A percentile compares a stretch with the other conserved stretches of the same genome.
Conservation (phyloP, 2,888 invertebrate species). For the Horisme vitalbata region DNA sequence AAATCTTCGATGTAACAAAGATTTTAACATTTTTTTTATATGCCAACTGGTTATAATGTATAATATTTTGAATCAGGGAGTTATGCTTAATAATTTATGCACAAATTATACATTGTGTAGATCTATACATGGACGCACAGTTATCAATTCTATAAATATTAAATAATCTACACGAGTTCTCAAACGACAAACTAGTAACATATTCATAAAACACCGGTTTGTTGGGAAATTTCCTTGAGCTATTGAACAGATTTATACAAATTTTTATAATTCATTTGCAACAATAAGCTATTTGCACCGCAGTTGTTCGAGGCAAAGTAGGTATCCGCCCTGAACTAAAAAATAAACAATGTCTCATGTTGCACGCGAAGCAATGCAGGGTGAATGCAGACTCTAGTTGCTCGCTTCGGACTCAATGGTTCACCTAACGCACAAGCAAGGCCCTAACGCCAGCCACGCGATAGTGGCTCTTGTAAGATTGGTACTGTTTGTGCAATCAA, state of each 20-base stretch:
- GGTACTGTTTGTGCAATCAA: slow-evolving; percentile 6
- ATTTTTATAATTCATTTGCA: slow-evolving; percentile 19
- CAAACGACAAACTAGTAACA: slow-evolving; percentile 9
- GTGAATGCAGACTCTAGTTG: slow-evolving; percentile 4
- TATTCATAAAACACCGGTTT: slow-evolving; percentile 29
- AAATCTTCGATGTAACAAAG: too few species aligned
- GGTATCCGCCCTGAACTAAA: slow-evolving; percentile 49
- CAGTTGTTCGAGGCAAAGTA: neutral
- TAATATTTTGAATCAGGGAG: too few species aligned
- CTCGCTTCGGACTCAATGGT: slow-evolving; percentile 4
- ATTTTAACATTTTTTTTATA: too few species aligned
- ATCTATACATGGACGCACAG: slow-evolving; percentile 8
- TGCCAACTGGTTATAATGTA: too few species aligned
- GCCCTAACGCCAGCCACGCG: neutral
- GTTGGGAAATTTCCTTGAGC: slow-evolving; percentile 40
- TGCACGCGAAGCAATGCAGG: slow-evolving; percentile 48
- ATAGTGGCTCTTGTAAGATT: neutral
- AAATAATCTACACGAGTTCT: slow-evolving; percentile 18
- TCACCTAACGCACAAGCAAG: slow-evolving; percentile 2
- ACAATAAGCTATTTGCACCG: slow-evolving; percentile 16
- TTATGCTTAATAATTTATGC: neutral
- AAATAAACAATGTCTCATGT: slow-evolving; percentile 65
- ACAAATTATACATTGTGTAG: neutral
- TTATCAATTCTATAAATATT: slow-evolving; percentile 19
- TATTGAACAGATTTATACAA: slow-evolving; percentile 32